phyloP scores from a whole-genome alignment of 2,113 vertebrate species.

The Chaetorhynchus papuensis region DNA sequence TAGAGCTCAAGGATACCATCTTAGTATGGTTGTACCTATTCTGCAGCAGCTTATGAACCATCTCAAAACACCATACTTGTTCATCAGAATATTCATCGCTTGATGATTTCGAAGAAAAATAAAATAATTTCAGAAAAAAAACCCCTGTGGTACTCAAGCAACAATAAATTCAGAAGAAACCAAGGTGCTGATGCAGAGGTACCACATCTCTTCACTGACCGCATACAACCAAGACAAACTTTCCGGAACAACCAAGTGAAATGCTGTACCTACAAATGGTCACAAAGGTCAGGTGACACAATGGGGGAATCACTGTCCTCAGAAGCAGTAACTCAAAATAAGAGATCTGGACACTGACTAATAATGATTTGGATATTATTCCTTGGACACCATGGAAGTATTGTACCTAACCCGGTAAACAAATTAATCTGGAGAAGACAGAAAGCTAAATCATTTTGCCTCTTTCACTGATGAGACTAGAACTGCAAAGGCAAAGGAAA shows the following conservation, averaged over 20 bases:
- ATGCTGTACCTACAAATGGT: not conserved
- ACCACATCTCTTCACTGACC: not conserved
- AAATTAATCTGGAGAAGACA: not conserved
- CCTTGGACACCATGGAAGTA: not conserved
- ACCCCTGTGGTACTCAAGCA: not conserved
- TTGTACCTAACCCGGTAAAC: not conserved
- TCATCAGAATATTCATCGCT: not conserved
- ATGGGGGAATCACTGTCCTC: not conserved
- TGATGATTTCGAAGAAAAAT: not conserved
- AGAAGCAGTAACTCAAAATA: not conserved
- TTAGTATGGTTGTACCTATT: not conserved
- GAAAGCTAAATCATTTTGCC: not conserved
- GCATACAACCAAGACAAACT: not conserved
- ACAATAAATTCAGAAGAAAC: not conserved
- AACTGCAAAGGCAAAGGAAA: not conserved
- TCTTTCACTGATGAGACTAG: not conserved
- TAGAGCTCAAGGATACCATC: not conserved
- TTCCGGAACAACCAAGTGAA: not conserved
- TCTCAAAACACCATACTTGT: not conserved
- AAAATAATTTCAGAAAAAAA: not conserved
- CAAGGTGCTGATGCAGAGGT: not conserved
- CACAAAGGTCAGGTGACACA: not conserved
- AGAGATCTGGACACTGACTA: not conserved
- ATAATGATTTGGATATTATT: not conserved
- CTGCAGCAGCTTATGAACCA: not conserved